Percentiles rank a stretch among this genome's conserved stretches.
phyloP scores from a whole-genome alignment of 2,888 invertebrate species.

The Tiphia femorata region DNA sequence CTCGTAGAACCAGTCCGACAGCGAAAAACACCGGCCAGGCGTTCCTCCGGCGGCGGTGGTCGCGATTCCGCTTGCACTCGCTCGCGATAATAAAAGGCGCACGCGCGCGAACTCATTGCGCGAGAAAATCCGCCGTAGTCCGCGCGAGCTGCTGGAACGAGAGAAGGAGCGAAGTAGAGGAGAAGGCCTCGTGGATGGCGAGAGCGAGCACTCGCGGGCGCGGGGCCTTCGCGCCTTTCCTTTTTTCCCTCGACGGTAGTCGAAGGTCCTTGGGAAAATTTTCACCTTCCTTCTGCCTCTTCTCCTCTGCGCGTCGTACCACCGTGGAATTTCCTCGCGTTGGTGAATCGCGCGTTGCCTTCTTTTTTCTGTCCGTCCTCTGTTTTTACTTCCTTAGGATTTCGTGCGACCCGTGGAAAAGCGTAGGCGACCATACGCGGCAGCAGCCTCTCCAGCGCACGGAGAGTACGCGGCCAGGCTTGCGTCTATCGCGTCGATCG shows the following conservation, averaged over 20 bases:
- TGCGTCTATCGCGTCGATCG: too few species aligned
- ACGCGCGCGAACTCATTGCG: neutral
- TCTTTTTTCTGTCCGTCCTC: too few species aligned
- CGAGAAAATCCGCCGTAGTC: neutral
- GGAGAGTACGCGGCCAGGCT: too few species aligned
- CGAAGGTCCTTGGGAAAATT: slow-evolving; percentile 64
- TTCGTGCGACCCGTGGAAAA: too few species aligned
- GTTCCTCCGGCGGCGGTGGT: too few species aligned
- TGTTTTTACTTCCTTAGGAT: too few species aligned
- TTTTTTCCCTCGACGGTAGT: slow-evolving; percentile 63
- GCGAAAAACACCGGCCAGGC: slow-evolving; percentile 37
- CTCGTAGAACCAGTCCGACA: slow-evolving; percentile 41
- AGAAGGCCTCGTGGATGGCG: slow-evolving; percentile 2
- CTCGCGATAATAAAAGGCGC: neutral
- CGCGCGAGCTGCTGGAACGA: neutral
- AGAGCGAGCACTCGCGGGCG: slow-evolving; percentile 12
- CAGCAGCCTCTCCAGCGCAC: too few species aligned
- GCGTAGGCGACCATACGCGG: too few species aligned
- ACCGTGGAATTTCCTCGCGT: too few species aligned
- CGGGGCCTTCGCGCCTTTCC: slow-evolving; percentile 58
- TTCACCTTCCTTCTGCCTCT: slow-evolving; percentile 46
- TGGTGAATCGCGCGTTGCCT: too few species aligned
- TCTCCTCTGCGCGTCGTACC: too few species aligned
- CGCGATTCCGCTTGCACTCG: neutral
- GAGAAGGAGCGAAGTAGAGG: neutral